These are phyloP conservation scores for Malacosoma neustria DNA, from an alignment of 2,888 invertebrate species.

Conservation along the genomic window DNA sequence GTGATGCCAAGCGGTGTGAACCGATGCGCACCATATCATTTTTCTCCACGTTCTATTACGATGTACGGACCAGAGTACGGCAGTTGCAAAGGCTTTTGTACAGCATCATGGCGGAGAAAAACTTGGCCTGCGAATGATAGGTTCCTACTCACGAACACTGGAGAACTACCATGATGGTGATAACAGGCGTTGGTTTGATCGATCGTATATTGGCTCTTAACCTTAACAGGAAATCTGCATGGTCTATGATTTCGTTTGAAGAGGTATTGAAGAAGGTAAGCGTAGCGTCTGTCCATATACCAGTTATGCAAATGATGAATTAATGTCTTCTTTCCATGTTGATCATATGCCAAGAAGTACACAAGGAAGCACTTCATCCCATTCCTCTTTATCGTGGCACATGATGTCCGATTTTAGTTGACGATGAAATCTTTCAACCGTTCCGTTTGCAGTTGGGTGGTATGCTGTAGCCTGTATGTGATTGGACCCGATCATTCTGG, in stretches of 20 bases:
- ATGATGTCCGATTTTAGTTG: constrained; percentile 7
- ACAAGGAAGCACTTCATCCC: constrained; percentile 5
- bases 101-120: constrained; percentile 9
- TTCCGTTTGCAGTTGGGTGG: constrained; percentile 7
- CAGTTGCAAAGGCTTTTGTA: constrained; percentile 7
- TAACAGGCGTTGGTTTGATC: constrained; percentile 1
- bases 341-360: constrained; percentile 7
- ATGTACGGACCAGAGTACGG: constrained; percentile 9
- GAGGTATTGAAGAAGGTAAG: constrained; percentile 19
- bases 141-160: constrained; percentile 1
- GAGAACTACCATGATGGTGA: neutral
- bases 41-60: neutral
- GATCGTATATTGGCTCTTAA: neutral
- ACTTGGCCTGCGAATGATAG: constrained; percentile 3
- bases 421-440: constrained; percentile 9
- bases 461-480: constrained; percentile 3
- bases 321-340: constrained; percentile 9
- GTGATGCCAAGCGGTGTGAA: no score
- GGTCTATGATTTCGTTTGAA: neutral
- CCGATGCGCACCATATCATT: no score
- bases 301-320: constrained; percentile 18
- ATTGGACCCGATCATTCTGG: neutral
- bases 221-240: neutral
- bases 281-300: constrained; percentile 19
- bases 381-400: constrained; percentile 5